Base-by-base conservation (phyloP, 1,140 invertebrate genomes). In the Drosophila arawakana region DNA sequence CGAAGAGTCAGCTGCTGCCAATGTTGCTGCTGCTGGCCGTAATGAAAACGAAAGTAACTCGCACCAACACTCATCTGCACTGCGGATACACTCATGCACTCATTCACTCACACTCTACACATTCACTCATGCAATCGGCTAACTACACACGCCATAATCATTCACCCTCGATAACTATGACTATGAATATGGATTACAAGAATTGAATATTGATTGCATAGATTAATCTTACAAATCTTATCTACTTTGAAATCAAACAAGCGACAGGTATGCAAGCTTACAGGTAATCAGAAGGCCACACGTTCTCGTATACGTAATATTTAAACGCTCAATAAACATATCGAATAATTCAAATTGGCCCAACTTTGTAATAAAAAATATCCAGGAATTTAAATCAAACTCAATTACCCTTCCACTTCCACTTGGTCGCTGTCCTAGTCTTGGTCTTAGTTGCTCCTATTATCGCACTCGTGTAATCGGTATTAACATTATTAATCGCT, bases 41-140 rank as follows among this genome's bases (percentile, higher is more conserved):
- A 86, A 86, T 86, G 83, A 86, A 86, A 86, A 86, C 83, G 83
- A 86, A 86, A 86, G 83, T 86, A 86, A 86, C 83, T 69, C 49
- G 25, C 25, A 30, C 25, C 25, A 30, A 30, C 25, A 30, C 25
- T 30, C 25, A 69, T 9, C 46, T 66, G 54, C 74, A 58, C 62
- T 73, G 43, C 60, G 39, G 46, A 37, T 15, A 21, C 46, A 54
- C 30, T 47, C 59, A 65, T 8, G 61, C 54, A 57, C 43, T 69
- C 52, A 69, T 59, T 63, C 50, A 35, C 59, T 37, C 60, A 39
- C 37, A 83, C 76, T 72, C 50, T 59, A 55, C 57, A 44, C 41
- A 44, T 47, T 47, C 49, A 66, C 37, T 55, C 11, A 6, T 30
- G 37, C 44, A 25, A 30, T 49, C 39, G 47, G 39, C 52, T 10